Evolutionary conservation across 2,888 invertebrate species (phyloP).

Genomic region (Mesodorylaimus sp.): DNA sequence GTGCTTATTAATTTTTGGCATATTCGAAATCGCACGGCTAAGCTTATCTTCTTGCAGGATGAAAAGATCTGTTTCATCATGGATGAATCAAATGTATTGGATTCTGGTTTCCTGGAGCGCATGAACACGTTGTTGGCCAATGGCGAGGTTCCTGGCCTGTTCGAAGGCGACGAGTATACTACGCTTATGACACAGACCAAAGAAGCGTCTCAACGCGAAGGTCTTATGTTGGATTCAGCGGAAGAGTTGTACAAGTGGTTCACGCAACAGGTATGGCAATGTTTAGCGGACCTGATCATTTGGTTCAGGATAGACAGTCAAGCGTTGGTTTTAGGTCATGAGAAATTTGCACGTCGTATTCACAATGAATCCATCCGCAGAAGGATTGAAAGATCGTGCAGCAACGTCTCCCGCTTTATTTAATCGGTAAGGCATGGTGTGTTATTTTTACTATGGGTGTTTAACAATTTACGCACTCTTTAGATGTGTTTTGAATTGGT

Average conservation of each 20-base stretch:
- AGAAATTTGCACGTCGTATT: slow-evolving; percentile 97
- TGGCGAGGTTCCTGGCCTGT: slow-evolving; percentile 54
- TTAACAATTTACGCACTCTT: not conserved
- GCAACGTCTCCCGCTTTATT: slow-evolving; percentile 96
- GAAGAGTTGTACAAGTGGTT: slow-evolving; percentile 99
- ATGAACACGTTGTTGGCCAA: slow-evolving; percentile 98
- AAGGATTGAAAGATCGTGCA: slow-evolving; percentile 90
- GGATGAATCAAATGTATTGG: slow-evolving; percentile 94
- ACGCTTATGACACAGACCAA: slow-evolving; percentile 99
- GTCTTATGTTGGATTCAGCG: slow-evolving; percentile 88
- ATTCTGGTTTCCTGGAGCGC: slow-evolving; percentile 92
- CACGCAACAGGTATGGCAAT: slow-evolving; percentile 52
- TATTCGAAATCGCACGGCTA: not conserved
- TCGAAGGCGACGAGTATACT: slow-evolving; percentile 76
- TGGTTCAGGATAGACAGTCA: too few relatives aligned
- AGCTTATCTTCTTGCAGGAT: slow-evolving; percentile 43
- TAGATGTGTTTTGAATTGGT: slow-evolving; percentile 90
- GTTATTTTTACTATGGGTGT: slow-evolving; percentile 1
- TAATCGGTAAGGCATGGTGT: slow-evolving; percentile 47
- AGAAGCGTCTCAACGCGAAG: slow-evolving; percentile 92
- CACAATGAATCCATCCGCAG: slow-evolving; percentile 98
- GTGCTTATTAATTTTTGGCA: slow-evolving; percentile 30
- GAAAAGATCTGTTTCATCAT: slow-evolving; percentile 98
- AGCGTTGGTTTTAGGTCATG: slow-evolving; percentile 63
- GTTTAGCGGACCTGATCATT: not conserved